Percentiles rank a stretch among this genome's conserved stretches.
These are phyloP conservation scores for Acanthisitta chloris DNA, from an alignment of 2,113 vertebrate genomes.

Conservation along the genomic window DNA sequence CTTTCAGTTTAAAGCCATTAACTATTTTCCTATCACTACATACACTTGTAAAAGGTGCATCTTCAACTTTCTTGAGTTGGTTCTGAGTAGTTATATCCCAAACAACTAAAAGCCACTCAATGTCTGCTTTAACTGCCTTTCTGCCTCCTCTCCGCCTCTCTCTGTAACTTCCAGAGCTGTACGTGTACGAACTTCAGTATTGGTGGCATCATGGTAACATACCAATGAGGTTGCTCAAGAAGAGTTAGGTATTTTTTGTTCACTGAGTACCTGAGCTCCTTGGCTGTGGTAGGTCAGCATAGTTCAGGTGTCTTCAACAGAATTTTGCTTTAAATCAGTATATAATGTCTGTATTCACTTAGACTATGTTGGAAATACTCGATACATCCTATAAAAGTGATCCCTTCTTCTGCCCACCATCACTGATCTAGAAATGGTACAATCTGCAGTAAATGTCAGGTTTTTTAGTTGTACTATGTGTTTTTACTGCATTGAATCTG, in stretches of 20 bases:
- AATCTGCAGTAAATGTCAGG: not conserved
- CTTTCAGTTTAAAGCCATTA: too few species aligned
- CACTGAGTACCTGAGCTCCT: not conserved
- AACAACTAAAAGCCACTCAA: not conserved
- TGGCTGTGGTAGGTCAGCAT: not conserved
- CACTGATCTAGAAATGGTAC: rapidly evolving
- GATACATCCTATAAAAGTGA: not conserved
- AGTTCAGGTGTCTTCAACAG: not conserved
- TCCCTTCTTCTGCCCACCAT: not conserved
- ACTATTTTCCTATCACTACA: too few species aligned
- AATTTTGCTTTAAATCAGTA: not conserved
- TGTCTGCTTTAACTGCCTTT: not conserved
- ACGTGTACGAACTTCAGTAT: rapidly evolving
- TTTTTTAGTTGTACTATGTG: not conserved
- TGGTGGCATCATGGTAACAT: not conserved
- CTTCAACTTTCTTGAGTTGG: not conserved
- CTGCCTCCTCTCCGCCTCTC: not conserved
- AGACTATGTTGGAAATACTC: not conserved
- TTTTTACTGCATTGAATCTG: not conserved
- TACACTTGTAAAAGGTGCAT: too few species aligned
- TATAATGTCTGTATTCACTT: not conserved
- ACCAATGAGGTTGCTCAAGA: not conserved
- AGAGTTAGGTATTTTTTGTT: not conserved
- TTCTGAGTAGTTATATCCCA: not conserved
- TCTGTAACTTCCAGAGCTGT: not conserved